These are phyloP conservation scores for Hydra vulgaris DNA, from an alignment of 30 jellyfish, hydroid and myxozoan species.

Conservation along the genomic window DNA sequence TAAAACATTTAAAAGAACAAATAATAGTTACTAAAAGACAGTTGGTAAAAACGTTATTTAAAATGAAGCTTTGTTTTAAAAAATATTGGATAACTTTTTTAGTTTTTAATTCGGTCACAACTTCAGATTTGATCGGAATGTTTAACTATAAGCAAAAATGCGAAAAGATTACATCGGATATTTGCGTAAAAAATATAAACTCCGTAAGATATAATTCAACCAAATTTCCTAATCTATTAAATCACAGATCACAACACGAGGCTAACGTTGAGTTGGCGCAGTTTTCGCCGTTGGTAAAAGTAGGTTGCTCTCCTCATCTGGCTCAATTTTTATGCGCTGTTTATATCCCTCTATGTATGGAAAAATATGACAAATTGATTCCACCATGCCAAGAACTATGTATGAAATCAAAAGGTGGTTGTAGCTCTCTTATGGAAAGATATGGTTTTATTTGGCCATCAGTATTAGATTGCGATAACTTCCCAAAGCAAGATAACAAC, in stretches of 20 bases:
- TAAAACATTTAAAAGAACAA: too few species aligned
- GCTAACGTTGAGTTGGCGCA: slow-evolving; percentile 76
- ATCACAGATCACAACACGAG: slow-evolving; percentile 77
- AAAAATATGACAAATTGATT: slow-evolving; percentile 38
- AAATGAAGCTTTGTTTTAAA: too few species aligned
- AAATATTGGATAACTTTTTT: background rate
- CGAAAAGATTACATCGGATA: slow-evolving; percentile 2
- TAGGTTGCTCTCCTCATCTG: slow-evolving; percentile 57
- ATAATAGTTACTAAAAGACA: too few species aligned
- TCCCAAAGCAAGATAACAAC: slow-evolving; percentile 25
- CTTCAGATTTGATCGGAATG: background rate
- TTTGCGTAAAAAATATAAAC: background rate
- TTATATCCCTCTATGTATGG: slow-evolving; percentile 77
- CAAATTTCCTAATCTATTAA: slow-evolving; percentile 55
- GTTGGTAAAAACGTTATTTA: background rate
- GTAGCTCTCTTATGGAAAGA: slow-evolving; percentile 44
- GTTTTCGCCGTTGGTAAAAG: slow-evolving; percentile 66
- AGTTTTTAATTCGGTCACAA: background rate
- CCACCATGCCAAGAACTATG: slow-evolving; percentile 90
- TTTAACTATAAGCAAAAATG: background rate
- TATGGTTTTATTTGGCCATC: slow-evolving; percentile 82
- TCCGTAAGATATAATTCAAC: slow-evolving; percentile 50
- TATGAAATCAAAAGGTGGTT: slow-evolving; percentile 52
- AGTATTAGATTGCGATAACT: slow-evolving; percentile 35
- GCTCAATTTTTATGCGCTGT: slow-evolving; percentile 68